Conservation (phyloP, 2,888 invertebrate genomes). For the Acrobasis repandana region DNA sequence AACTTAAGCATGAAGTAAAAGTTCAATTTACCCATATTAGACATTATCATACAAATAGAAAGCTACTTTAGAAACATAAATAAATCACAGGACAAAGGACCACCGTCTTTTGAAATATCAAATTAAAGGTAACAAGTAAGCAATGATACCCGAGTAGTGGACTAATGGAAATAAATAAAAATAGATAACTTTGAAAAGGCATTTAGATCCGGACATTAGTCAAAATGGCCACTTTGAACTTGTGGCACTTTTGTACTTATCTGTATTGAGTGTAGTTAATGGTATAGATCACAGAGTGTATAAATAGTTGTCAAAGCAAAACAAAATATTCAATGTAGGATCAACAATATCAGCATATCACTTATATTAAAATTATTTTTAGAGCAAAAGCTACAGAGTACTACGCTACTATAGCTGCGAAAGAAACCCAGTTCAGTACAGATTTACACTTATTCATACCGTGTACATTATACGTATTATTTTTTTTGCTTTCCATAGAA, state of each 20-base stretch:
- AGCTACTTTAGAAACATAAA: neutral
- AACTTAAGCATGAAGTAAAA: neutral
- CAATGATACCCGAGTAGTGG: neutral
- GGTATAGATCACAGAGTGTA: too few species aligned
- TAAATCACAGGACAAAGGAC: slow-evolving; percentile 8
- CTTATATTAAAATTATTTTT: too few species aligned
- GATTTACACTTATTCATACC: too few species aligned
- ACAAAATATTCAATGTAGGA: too few species aligned
- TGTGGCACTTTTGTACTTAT: neutral
- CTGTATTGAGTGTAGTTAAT: too few species aligned
- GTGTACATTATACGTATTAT: too few species aligned
- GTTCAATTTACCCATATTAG: neutral
- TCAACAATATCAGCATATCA: too few species aligned
- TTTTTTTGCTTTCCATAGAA: too few species aligned
- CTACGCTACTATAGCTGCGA: too few species aligned
- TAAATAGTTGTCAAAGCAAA: too few species aligned
- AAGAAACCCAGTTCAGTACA: too few species aligned
- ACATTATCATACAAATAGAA: slow-evolving; percentile 13
- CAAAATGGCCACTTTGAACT: neutral
- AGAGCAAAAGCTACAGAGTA: too few species aligned
- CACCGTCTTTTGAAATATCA: neutral
- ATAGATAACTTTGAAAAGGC: slow-evolving; percentile 1
- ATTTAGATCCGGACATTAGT: slow-evolving; percentile 16
- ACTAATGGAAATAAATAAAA: slow-evolving; percentile 12
- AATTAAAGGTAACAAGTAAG: neutral